Percentiles rank a stretch among this genome's conserved stretches.
Conservation (phyloP, 2,797 vertebrate species). For the Amblyopsis hoosieri region DNA sequence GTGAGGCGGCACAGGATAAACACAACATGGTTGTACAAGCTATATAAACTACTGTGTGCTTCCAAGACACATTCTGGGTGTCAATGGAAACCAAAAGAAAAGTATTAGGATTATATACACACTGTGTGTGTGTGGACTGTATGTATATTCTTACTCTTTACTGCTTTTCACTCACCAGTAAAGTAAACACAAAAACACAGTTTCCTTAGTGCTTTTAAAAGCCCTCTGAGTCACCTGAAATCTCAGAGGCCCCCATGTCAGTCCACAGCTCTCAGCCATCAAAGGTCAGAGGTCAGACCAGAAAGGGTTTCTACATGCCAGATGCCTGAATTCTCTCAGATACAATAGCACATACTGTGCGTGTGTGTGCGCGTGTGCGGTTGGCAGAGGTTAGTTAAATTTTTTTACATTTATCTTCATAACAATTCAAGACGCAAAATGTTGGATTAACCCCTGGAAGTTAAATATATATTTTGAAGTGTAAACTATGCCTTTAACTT, state of each 20-base stretch:
- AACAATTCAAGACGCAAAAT: not conserved
- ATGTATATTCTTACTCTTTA: not conserved
- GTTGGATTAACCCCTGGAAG: not conserved
- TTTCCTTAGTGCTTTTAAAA: slow-evolving; percentile 5
- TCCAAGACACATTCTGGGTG: too few species aligned
- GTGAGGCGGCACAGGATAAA: slow-evolving; percentile 11
- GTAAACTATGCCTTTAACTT: slow-evolving; percentile 27
- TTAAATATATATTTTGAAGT: slow-evolving; percentile 6
- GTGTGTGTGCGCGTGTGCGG: slow-evolving; percentile 23
- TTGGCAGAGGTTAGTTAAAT: slow-evolving; percentile 40
- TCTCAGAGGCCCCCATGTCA: slow-evolving; percentile 49
- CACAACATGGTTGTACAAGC: not conserved
- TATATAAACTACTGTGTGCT: slow-evolving; percentile 1
- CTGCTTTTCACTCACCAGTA: too few species aligned
- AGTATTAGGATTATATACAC: too few species aligned
- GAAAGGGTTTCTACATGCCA: slow-evolving; percentile 70
- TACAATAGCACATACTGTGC: slow-evolving; percentile 70
- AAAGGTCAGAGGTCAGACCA: slow-evolving; percentile 59
- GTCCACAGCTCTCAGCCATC: slow-evolving; percentile 49
- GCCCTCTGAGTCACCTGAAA: slow-evolving; percentile 58
- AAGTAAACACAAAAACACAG: too few species aligned
- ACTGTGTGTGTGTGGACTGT: not conserved
- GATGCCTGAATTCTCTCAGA: slow-evolving; percentile 69
- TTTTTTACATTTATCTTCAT: not conserved
- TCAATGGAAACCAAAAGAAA: not conserved